A percentile compares a stretch with the other conserved stretches of the same genome.
Conservation (phyloP, 2,113 vertebrate genomes). For the Tetrao urogallus region DNA sequence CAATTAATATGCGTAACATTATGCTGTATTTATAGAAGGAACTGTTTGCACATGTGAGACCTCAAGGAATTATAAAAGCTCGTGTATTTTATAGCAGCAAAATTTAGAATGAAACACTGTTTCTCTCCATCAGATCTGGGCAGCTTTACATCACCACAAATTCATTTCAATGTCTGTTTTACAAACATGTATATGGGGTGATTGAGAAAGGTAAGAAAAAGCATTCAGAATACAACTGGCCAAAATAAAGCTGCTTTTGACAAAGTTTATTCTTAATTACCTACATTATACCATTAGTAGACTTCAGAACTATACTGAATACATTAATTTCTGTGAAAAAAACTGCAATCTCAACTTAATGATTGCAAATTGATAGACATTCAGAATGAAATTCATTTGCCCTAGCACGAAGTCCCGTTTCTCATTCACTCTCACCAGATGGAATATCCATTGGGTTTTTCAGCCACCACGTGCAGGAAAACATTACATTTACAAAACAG, state of each 20-base stretch:
- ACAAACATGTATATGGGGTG: neutral
- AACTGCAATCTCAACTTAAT: neutral
- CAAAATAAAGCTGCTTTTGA: neutral
- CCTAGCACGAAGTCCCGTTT: neutral
- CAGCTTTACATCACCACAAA: neutral
- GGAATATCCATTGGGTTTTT: neutral
- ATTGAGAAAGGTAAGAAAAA: neutral
- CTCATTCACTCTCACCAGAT: neutral
- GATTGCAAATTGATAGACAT: neutral
- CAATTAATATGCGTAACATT: conserved; percentile 28
- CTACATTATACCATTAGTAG: neutral
- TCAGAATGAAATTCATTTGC: neutral
- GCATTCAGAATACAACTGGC: neutral
- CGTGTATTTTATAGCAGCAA: neutral
- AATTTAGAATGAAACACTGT: neutral
- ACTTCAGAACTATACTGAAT: neutral
- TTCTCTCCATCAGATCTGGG: neutral
- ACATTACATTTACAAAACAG: neutral
- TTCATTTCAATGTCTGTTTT: neutral
- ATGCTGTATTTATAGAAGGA: neutral
- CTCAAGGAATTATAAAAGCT: neutral
- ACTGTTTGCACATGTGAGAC: neutral
- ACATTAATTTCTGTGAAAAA: neutral
- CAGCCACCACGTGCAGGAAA: neutral
- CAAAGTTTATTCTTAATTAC: neutral